These are phyloP conservation scores for Idaea biselata DNA, from an alignment of 2,888 invertebrate genomes.

Conservation along the genomic window DNA sequence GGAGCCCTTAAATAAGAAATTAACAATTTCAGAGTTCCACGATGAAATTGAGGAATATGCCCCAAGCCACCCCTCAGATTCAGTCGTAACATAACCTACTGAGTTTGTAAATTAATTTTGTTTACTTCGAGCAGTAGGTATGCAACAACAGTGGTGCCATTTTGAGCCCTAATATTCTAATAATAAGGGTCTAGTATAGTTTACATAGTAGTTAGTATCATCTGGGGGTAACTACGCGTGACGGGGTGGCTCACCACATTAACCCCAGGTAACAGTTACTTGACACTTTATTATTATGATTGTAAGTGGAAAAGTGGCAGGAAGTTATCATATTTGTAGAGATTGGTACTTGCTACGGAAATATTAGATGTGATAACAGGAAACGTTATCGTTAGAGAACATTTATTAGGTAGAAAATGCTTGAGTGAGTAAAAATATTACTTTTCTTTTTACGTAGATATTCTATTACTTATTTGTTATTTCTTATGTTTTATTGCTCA, in stretches of 20 bases:
- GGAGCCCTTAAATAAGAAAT: neutral
- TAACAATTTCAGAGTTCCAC: neutral
- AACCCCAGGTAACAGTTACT: slow-evolving; percentile 29
- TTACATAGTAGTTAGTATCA: slow-evolving; percentile 20
- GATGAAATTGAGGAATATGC: neutral
- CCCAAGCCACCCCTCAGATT: slow-evolving; percentile 14
- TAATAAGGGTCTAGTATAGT: slow-evolving; percentile 16
- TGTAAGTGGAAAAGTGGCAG: slow-evolving; percentile 25
- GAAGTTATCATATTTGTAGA: slow-evolving; percentile 15
- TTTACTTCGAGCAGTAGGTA: slow-evolving; percentile 18
- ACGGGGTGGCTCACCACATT: slow-evolving; percentile 28
- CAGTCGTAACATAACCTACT: slow-evolving; percentile 20
- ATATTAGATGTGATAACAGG: neutral
- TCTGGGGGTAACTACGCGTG: slow-evolving; percentile 27
- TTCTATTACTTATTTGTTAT: too few relatives aligned
- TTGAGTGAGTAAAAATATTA: neutral
- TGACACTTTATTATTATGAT: slow-evolving; percentile 30
- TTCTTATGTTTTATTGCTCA: too few relatives aligned
- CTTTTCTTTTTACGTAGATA: neutral
- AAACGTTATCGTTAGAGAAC: neutral
- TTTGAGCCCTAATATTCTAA: slow-evolving; percentile 12
- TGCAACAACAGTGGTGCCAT: slow-evolving; percentile 3
- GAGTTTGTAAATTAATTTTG: slow-evolving; percentile 30
- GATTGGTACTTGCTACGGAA: neutral
- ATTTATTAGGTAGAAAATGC: neutral